Base-by-base conservation (phyloP, 1,140 invertebrate species). In the Drosophila willistoni region DNA sequence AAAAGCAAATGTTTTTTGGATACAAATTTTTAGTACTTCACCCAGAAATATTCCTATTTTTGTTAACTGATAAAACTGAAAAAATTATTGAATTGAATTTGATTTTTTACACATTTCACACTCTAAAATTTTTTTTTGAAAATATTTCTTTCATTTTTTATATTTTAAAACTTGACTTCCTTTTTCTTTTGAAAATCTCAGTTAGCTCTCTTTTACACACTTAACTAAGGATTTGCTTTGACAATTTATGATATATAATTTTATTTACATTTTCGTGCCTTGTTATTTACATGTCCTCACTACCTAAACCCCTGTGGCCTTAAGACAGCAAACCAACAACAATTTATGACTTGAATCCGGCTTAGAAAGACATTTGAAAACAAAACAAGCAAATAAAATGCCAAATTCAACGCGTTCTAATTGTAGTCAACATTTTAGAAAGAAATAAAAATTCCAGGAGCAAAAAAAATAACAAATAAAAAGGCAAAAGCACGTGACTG, bases 371-470 rank as follows among this genome's bases (percentile, higher is more conserved):
- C 29, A 56, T 57, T 57, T 33, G 4, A 13, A 17, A 17, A 34
- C 19, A 57, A 22, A 39, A 39, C 34, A 36, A 13, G 10, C 36
- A 39, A 39, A 13, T 13, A 39, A 39, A 39, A 25, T n/a, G 22
- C 13, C 13, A 14, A 36, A 59, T 25, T 59, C 29, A 59, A 59
- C 13, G 36, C 36, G 10, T 39, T 29, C 10, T 13, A 39, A 36
- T 42, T 42, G 59, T 14, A 61, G 59, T 39, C n/a, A 25, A 42
- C 36, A 61, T 61, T 61, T 61, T 61, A 61, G 34, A 61, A 61
- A 61, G 4, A 42, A 42, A 61, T 39, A 61, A 61, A 29, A 61
- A 41, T 19, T 19, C 7, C 9, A 17, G 57, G n/a, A 42, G 4
- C 13, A 17, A 14, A 17, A 9, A 9, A 19, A 34, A 34, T 19